Percentiles rank a stretch among this genome's conserved stretches.
Conservation (phyloP, 1,140 invertebrate species). For the Pachypsylla venusta region DNA sequence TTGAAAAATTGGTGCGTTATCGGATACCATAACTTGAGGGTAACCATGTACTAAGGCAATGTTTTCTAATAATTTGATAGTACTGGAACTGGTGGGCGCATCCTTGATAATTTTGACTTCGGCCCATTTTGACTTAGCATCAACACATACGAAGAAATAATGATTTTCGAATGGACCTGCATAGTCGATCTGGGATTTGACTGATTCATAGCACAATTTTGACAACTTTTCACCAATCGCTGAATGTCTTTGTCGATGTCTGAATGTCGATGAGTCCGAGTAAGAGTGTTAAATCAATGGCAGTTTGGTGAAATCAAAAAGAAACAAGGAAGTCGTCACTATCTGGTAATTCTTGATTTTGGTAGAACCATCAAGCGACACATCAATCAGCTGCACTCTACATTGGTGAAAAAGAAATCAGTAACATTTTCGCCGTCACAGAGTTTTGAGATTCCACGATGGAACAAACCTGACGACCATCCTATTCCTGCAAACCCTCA, state of each 20-base stretch:
- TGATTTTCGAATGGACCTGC: constrained; percentile 30
- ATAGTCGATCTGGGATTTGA: constrained; percentile 35
- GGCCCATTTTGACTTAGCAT: constrained; percentile 28
- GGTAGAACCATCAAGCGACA: constrained; percentile 2
- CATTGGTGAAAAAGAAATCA: constrained; percentile 4
- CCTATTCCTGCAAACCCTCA: too few species aligned
- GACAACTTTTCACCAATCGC: background rate
- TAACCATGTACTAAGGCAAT: constrained; percentile 15
- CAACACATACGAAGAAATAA: constrained; percentile 31
- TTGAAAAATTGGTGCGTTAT: too few species aligned
- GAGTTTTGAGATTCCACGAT: too few species aligned
- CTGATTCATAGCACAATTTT: constrained; percentile 25
- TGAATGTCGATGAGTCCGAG: background rate
- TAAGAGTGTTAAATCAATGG: constrained; percentile 5
- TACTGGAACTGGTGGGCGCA: constrained; percentile 12
- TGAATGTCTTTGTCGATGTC: background rate
- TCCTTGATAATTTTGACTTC: constrained; percentile 17
- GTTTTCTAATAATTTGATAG: constrained; percentile 9
- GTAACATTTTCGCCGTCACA: too few species aligned
- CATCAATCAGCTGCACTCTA: background rate
- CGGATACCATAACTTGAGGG: constrained; percentile 17
- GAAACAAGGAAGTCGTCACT: constrained; percentile 21
- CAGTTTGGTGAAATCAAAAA: constrained; percentile 15
- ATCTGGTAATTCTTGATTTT: constrained; percentile 18
- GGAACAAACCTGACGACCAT: too few species aligned